These are phyloP conservation scores for Oncorhynchus tshawytscha DNA, from an alignment of 2,113 vertebrate genomes.

Conservation along the genomic window DNA sequence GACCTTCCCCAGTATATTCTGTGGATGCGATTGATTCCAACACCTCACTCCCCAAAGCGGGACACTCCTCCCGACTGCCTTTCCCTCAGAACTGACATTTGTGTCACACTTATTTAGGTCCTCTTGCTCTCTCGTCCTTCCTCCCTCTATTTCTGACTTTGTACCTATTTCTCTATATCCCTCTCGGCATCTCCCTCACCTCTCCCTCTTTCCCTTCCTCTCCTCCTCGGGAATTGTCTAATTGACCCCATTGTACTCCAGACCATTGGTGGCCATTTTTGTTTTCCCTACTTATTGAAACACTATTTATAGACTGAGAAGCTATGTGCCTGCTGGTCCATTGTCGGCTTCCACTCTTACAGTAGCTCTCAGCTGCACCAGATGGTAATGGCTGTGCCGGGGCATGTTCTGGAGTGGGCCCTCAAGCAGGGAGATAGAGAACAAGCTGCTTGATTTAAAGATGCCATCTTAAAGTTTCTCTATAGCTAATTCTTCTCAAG, in stretches of 20 bases:
- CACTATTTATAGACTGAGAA: background rate
- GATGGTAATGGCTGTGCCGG: background rate
- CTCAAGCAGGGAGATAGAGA: background rate
- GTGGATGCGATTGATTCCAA: background rate
- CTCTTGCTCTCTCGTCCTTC: background rate
- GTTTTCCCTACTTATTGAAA: background rate
- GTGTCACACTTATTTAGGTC: background rate
- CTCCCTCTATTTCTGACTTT: background rate
- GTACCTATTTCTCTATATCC: too few relatives aligned
- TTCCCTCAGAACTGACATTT: background rate
- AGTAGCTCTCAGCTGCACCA: background rate
- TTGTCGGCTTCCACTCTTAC: background rate
- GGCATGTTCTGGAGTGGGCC: background rate
- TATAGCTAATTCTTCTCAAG: background rate
- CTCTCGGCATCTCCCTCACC: too few relatives aligned
- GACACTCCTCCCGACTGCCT: background rate
- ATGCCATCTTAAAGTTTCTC: background rate
- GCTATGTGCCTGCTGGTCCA: background rate
- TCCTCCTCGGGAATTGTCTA: background rate
- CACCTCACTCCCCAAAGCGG: background rate
- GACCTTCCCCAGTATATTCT: constrained; percentile 5
- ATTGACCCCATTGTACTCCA: background rate
- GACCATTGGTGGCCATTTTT: background rate
- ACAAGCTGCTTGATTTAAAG: background rate
- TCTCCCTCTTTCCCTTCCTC: background rate